A percentile compares a stretch with the other conserved stretches of the same genome.
Conservation (phyloP, 1,140 invertebrate species). For the Solenopsis invicta region DNA sequence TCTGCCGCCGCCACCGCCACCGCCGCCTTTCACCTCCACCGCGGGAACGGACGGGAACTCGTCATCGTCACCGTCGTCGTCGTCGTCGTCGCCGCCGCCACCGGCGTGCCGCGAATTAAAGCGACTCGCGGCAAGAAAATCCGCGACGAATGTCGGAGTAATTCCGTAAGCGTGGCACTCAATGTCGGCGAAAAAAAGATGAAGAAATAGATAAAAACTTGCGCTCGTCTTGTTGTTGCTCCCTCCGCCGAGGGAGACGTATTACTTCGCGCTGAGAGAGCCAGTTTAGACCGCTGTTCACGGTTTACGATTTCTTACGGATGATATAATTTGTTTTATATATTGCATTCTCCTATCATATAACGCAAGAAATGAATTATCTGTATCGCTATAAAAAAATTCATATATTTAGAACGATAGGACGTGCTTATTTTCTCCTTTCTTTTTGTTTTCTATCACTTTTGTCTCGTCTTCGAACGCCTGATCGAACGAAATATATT, state of each 20-base stretch:
- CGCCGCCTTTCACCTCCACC: conserved; percentile 51
- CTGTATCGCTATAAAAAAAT: background rate
- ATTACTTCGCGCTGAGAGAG: conserved; percentile 15
- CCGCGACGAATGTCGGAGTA: conserved; percentile 80
- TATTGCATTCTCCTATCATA: background rate
- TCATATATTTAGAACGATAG: background rate
- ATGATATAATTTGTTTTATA: background rate
- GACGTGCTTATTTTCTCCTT: too few species aligned
- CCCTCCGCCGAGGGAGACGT: conserved; percentile 19
- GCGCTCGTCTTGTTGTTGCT: conserved; percentile 26
- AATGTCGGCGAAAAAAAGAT: conserved; percentile 55
- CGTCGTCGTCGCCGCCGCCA: conserved; percentile 11
- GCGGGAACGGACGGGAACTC: background rate
- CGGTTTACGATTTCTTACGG: conserved; percentile 7
- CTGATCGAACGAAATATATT: too few species aligned
- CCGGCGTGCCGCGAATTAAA: conserved; percentile 22
- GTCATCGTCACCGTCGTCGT: too few species aligned
- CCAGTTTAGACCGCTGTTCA: background rate
- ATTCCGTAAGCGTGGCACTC: conserved; percentile 73
- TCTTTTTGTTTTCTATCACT: too few species aligned
- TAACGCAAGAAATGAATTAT: background rate
- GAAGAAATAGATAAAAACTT: background rate
- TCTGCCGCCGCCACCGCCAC: conserved; percentile 3
- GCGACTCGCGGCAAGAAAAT: conserved; percentile 54
- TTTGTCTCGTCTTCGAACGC: too few species aligned